Evolutionary conservation across 1,140 invertebrate genomes (phyloP).

Genomic region (Thaumetopoea pityocampa): DNA sequence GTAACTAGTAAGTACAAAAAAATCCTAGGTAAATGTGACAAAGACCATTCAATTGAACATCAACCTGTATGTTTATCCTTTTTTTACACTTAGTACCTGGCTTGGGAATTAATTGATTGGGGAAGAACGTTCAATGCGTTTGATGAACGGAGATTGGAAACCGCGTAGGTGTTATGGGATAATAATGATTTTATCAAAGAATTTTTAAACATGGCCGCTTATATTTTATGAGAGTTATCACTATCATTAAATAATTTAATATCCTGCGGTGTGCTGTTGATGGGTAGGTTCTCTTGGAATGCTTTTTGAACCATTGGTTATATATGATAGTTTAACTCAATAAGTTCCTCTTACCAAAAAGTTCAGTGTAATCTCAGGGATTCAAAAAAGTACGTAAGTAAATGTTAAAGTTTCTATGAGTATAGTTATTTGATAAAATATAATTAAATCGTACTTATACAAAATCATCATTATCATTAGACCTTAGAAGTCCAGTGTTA

Average conservation of each 20-base stretch:
- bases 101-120: constrained; percentile 43
- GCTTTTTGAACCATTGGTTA: too few species aligned
- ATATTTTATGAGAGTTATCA: constrained; percentile 9
- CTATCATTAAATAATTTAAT: constrained; percentile 2
- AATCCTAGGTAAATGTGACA: not conserved
- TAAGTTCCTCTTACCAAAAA: too few species aligned
- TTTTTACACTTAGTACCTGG: constrained; percentile 28
- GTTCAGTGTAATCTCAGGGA: too few species aligned
- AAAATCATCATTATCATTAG: too few species aligned
- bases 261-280: not conserved
- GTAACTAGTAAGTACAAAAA: too few species aligned
- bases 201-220: constrained; percentile 9
- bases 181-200: constrained; percentile 17
- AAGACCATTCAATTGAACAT: not conserved
- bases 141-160: constrained; percentile 22
- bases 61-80: constrained; percentile 23
- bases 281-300: too few species aligned
- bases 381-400: too few species aligned
- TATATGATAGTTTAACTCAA: too few species aligned
- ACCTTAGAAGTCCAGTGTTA: too few species aligned
- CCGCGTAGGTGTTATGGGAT: constrained; percentile 16
- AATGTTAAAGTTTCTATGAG: too few species aligned
- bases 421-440: too few species aligned
- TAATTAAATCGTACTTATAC: too few species aligned
- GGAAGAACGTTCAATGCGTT: constrained; percentile 32